Base-by-base conservation (phyloP, 92 coral and sea anemone genomes). In the Plumapathes pennacea region DNA sequence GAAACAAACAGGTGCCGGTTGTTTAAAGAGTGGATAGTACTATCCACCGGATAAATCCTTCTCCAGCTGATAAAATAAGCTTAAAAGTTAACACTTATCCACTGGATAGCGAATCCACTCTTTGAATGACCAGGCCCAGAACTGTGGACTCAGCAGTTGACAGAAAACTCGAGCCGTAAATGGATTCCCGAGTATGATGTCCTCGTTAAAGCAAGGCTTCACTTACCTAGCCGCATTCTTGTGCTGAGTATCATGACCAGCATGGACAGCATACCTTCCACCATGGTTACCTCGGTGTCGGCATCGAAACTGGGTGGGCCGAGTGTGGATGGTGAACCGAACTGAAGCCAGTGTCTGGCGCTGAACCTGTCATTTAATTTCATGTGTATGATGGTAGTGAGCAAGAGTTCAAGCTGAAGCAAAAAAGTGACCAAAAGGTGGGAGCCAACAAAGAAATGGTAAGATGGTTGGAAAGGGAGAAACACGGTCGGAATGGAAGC, bases 291-390 rank as follows among this genome's bases (percentile, higher is more conserved):
- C 57, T 94, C 96, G 3, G 85, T 72, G 57, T 84, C 87, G 25
- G 73, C 73, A 50, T 94, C 99, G 69, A 90, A 80, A 29, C 99
- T 80, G 51, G 96, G 79, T 13, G 87, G 89, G 15, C 74, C 73
- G 9, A 88, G 86, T 20, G 82, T 87, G 45, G 66, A 62, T 6
- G 78, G 83, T 0, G 69, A 46, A 11, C 96, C 96, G 84, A 94
- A 94, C 74, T 81, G 70, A 46, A 94, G 88, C 99, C 99, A 94
- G 85, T 94, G 91, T 33, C 71, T 65, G 26, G 88, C 67, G 57
- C 96, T 71, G 66, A 85, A 85, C 60, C 92, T 85, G 44, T 29
- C n/a, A n/a, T n/a, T n/a, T 27, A 19, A 25, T 10, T 34, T 11
- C 11, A 25, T 36, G n/a, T 45, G 20, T 29, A 27, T 15, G 5